Percentiles rank a stretch among this genome's conserved stretches.
Conservation (phyloP, 2,888 invertebrate species). For the Abrostola triplasia region DNA sequence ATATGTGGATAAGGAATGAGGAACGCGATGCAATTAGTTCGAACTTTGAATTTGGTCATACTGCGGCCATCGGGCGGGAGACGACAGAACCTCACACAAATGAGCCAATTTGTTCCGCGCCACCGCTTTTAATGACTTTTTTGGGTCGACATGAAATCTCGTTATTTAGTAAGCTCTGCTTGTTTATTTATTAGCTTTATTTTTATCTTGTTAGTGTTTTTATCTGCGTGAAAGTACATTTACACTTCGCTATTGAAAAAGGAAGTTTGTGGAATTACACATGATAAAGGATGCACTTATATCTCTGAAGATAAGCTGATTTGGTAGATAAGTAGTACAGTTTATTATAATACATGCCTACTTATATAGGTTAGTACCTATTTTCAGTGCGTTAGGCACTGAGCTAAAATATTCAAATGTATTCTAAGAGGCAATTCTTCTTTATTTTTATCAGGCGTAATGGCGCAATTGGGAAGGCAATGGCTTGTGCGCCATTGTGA, state of each 20-base stretch:
- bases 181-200: slow-evolving; percentile 59
- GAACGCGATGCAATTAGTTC: slow-evolving; percentile 62
- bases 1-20: slow-evolving; percentile 54
- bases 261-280: slow-evolving; percentile 11
- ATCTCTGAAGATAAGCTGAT: background rate
- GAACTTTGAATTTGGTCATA: slow-evolving; percentile 58
- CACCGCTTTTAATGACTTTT: slow-evolving; percentile 67
- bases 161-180: slow-evolving; percentile 60
- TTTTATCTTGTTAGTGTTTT: slow-evolving; percentile 49
- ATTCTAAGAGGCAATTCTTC: slow-evolving; percentile 61
- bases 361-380: background rate
- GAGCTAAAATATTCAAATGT: slow-evolving; percentile 72
- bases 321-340: too few relatives aligned
- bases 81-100: slow-evolving; percentile 53
- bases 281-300: background rate
- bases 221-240: slow-evolving; percentile 28
- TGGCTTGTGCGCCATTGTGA: slow-evolving; percentile 75
- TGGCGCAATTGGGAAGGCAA: slow-evolving; percentile 70
- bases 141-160: slow-evolving; percentile 61
- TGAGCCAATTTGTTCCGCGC: slow-evolving; percentile 69
- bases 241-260: slow-evolving; percentile 8
- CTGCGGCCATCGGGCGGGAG: slow-evolving; percentile 39
- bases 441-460: slow-evolving; percentile 74
- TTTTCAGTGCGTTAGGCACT: slow-evolving; percentile 19
- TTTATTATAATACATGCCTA: background rate